phyloP scores from a whole-genome alignment of 2,888 invertebrate species.

The Tetropium fuscum region DNA sequence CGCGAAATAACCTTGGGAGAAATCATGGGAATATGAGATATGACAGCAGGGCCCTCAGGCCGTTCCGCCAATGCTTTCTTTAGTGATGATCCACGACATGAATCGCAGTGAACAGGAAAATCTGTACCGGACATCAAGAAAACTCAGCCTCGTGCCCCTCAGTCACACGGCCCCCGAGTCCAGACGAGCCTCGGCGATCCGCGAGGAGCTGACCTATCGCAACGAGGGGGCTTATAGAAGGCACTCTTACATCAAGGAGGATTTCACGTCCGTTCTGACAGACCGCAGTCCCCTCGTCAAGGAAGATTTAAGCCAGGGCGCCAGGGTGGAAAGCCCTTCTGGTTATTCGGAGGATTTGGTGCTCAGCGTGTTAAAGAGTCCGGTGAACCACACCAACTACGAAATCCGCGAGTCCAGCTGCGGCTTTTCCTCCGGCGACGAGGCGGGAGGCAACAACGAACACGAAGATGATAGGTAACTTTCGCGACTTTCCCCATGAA shows the following conservation, averaged over 20 bases:
- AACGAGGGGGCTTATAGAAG: constrained; percentile 16
- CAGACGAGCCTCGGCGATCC: constrained; percentile 37
- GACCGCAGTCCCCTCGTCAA: constrained; percentile 19
- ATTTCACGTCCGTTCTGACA: constrained; percentile 29
- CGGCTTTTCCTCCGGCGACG: constrained; percentile 37
- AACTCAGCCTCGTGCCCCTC: constrained; percentile 66
- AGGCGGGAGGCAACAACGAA: constrained; percentile 27
- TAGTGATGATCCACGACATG: constrained; percentile 69
- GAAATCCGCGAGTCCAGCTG: constrained; percentile 43
- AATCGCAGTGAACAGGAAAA: constrained; percentile 75
- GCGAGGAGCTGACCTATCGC: constrained; percentile 23
- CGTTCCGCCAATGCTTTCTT: constrained; percentile 64
- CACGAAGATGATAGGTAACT: constrained; percentile 42
- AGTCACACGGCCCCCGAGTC: constrained; percentile 41
- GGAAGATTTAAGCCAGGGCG: background rate
- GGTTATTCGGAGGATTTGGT: constrained; percentile 68
- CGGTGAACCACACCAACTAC: constrained; percentile 65
- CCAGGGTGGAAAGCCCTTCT: constrained; percentile 28
- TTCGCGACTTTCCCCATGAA: background rate
- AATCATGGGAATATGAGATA: constrained; percentile 23
- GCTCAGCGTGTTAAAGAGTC: constrained; percentile 72
- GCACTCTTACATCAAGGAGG: constrained; percentile 29
- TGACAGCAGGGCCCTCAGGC: constrained; percentile 45
- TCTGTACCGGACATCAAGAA: constrained; percentile 73
- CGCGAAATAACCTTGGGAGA: no score